Conservation (phyloP, 2,888 invertebrate species). For the Philereme transversata region DNA sequence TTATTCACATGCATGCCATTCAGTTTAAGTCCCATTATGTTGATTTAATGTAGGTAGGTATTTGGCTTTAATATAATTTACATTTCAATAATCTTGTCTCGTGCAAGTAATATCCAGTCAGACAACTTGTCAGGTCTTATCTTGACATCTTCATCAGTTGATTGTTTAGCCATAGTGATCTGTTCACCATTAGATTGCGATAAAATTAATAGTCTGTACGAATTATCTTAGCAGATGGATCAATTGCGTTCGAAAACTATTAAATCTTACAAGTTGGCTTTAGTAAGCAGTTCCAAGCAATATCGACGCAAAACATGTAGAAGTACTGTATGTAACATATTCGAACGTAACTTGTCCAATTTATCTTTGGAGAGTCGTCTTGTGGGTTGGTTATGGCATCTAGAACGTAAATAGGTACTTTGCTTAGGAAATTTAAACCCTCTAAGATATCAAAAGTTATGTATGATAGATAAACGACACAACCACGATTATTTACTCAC, state of each 20-base stretch:
- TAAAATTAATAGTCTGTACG: conserved; percentile 61
- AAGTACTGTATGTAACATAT: not conserved
- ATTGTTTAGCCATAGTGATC: conserved; percentile 47
- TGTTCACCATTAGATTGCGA: conserved; percentile 51
- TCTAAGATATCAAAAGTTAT: too few relatives aligned
- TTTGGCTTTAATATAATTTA: conserved; percentile 14
- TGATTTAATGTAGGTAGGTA: conserved; percentile 15
- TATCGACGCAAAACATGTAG: conserved; percentile 2
- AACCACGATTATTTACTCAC: too few relatives aligned
- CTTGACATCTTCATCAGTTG: conserved; percentile 58
- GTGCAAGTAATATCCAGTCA: conserved; percentile 35
- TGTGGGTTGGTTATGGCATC: too few relatives aligned
- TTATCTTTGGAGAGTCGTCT: not conserved
- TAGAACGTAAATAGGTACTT: not conserved
- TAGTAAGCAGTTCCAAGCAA: not conserved
- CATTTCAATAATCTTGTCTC: conserved; percentile 24
- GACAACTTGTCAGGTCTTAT: conserved; percentile 49
- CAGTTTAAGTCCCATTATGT: conserved; percentile 14
- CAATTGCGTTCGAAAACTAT: not conserved
- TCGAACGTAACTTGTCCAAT: not conserved
- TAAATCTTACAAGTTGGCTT: conserved; percentile 5
- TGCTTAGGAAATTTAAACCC: not conserved
- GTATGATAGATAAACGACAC: too few relatives aligned
- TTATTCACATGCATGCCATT: conserved; percentile 17
- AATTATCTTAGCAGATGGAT: conserved; percentile 51